phyloP scores from a whole-genome alignment of 2,888 invertebrate species.

The Ernsta delagoae region DNA sequence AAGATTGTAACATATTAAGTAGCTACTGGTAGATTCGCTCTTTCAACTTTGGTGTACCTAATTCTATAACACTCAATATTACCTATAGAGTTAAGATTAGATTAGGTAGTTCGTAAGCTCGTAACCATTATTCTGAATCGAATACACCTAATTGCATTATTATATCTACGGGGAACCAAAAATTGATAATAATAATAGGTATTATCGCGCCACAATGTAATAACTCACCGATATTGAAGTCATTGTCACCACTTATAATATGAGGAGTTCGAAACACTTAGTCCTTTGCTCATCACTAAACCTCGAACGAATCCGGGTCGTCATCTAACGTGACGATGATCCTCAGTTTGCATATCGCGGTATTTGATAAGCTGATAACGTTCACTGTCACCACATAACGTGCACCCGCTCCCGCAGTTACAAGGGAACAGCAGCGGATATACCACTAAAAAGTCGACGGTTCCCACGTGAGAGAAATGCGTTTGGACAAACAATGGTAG shows the following conservation, averaged over 20 bases:
- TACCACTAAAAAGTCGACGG: slow-evolving; percentile 69
- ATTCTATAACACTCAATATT: no score
- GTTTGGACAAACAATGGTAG: slow-evolving; percentile 66
- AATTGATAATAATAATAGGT: neutral
- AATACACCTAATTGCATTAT: no score
- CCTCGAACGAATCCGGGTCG: slow-evolving; percentile 52
- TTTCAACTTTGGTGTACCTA: no score
- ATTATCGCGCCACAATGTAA: neutral
- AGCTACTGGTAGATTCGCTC: no score
- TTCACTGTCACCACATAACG: slow-evolving; percentile 59
- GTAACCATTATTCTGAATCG: no score
- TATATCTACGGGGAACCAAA: no score
- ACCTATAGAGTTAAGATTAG: neutral
- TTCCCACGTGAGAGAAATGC: slow-evolving; percentile 84
- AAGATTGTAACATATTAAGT: no score
- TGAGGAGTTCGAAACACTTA: slow-evolving; percentile 63
- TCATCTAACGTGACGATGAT: slow-evolving; percentile 63
- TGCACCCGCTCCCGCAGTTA: slow-evolving; percentile 59
- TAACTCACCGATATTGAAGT: slow-evolving; percentile 67
- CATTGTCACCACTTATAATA: slow-evolving; percentile 69
- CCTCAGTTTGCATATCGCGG: slow-evolving; percentile 54
- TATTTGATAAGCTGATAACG: slow-evolving; percentile 49
- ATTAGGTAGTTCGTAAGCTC: no score
- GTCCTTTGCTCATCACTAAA: slow-evolving; percentile 77
- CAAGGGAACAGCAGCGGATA: slow-evolving; percentile 64